phyloP scores from a whole-genome alignment of 2,113 vertebrate species.

The Climacteris rufus region DNA sequence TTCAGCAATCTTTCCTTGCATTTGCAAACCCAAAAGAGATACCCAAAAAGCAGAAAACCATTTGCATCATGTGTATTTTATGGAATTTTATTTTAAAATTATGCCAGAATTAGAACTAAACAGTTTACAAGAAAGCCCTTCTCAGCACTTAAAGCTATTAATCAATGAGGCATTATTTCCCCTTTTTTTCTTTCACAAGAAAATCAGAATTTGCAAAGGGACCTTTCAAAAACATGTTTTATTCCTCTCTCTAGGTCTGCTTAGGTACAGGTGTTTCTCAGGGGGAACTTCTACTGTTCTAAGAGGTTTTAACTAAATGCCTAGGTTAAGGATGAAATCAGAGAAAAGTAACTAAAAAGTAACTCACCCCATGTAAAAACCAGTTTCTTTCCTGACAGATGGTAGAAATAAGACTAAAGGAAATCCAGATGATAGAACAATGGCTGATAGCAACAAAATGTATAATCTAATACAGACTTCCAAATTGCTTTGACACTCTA shows the following conservation, averaged over 20 bases:
- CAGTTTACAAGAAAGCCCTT: not conserved
- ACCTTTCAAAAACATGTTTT: not conserved
- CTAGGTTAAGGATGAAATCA: not conserved
- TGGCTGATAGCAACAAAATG: not conserved
- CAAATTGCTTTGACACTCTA: not conserved
- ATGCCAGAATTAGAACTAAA: not conserved
- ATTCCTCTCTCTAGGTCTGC: not conserved
- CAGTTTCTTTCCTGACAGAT: not conserved
- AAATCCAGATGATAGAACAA: not conserved
- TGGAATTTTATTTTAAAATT: not conserved
- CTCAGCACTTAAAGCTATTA: not conserved
- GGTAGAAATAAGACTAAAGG: not conserved
- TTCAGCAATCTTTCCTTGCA: not conserved
- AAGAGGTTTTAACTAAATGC: not conserved
- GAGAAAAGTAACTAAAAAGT: not conserved
- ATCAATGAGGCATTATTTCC: not conserved
- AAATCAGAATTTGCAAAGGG: not conserved
- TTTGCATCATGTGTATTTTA: not conserved
- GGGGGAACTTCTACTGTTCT: fast-evolving
- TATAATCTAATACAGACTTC: not conserved
- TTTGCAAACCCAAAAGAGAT: not conserved
- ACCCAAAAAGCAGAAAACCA: not conserved
- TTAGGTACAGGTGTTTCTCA: not conserved
- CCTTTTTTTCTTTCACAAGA: not conserved
- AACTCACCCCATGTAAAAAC: not conserved